These are phyloP conservation scores for Phylloscopus collybita DNA, from an alignment of 2,797 vertebrate genomes.

Conservation along the genomic window DNA sequence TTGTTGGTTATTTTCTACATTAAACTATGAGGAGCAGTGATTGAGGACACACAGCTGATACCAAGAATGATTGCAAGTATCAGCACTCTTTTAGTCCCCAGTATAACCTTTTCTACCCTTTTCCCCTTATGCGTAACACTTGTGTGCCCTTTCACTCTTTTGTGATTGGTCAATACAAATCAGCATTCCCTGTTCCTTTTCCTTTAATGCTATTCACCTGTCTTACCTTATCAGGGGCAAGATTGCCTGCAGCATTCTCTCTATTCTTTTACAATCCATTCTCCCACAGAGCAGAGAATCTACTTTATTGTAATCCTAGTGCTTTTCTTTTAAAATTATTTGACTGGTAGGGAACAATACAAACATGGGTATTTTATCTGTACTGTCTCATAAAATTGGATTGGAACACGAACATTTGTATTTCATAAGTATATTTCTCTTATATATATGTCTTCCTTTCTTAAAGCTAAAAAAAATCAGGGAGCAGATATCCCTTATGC, in stretches of 20 bases:
- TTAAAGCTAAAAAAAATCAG: background rate
- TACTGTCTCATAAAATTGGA: background rate
- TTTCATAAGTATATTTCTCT: background rate
- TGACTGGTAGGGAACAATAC: rapidly evolving
- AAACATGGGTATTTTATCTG: background rate
- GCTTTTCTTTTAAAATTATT: background rate
- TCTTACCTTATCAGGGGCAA: background rate
- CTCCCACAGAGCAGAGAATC: background rate
- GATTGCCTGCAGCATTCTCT: background rate
- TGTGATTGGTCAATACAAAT: background rate
- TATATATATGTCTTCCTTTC: background rate
- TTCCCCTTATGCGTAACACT: background rate
- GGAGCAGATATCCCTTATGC: background rate
- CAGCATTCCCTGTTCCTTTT: background rate
- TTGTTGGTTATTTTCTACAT: background rate
- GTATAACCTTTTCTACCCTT: background rate
- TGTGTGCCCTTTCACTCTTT: background rate
- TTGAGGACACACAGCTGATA: background rate
- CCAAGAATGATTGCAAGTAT: background rate
- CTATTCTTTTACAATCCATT: background rate
- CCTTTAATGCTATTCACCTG: background rate
- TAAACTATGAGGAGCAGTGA: background rate
- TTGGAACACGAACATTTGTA: background rate
- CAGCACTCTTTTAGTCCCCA: background rate
- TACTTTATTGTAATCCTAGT: background rate